Evolutionary conservation across 2,113 vertebrate genomes (phyloP), one percentile per base, ranked within the genome.

Genomic region (Calyptomena viridis): DNA sequence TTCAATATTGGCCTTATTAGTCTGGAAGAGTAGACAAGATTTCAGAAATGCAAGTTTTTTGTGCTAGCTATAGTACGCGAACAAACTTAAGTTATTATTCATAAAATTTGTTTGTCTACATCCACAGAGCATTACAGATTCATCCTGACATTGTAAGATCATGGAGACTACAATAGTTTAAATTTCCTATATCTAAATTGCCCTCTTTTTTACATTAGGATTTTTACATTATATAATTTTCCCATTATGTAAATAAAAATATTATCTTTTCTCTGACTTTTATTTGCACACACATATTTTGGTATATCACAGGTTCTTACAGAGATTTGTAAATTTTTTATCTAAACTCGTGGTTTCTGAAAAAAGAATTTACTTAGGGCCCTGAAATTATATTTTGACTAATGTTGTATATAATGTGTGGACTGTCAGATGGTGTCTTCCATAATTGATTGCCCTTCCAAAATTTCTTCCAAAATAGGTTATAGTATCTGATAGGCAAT

Each of bases 371-470:
- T 1, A 40, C 6, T 91, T 24, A 42, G 89, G 77, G 37, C 39
- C 47, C 9, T 73, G 37, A 68, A 76, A 90, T 89, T 8, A 77
- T 62, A 67, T 28, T 94, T 94, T 97, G 31, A 47, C n/a, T 40
- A 85, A 63, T 63, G 44, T 66, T 66, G 5, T 21, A 49, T 67
- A 84, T 33, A 68, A 46, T 37, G 84, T 78, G 37, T n/a, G 91
- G 42, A 39, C 18, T 88, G 58, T 46, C 72, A 60, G 84, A 87
- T 88, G 23, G 12, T 75, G 87, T 88, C 40, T 91, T 66, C 49
- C 87, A 71, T 95, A 96, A 95, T 44, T 95, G 92, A 90, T 81
- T 94, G 30, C 47, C 23, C 22, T 87, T 93, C 64, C 30, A 90
- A 94, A 97, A 89, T 52, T 89, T 81, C 52, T 95, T 93, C 35